Percentiles rank a stretch among this genome's conserved stretches.
Conservation (phyloP, 2,113 vertebrate species). For the Lutjanus erythropterus region DNA sequence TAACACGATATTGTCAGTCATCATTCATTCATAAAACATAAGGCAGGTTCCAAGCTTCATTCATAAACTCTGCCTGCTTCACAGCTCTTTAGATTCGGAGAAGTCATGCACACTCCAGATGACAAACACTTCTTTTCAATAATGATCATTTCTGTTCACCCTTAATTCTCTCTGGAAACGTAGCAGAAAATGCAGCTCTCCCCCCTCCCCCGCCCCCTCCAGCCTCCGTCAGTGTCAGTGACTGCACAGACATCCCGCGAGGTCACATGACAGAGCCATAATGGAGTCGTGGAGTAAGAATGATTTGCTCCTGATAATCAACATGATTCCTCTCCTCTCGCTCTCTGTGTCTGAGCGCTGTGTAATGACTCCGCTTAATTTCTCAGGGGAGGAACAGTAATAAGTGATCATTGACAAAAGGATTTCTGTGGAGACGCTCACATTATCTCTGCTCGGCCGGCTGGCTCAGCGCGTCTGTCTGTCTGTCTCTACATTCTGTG, state of each 20-base stretch:
- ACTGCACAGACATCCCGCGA: conserved; percentile 1
- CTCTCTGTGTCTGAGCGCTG: conserved; percentile 39
- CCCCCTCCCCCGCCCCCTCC: background rate
- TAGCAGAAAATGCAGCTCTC: background rate
- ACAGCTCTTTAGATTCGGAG: background rate
- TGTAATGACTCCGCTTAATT: conserved; percentile 74
- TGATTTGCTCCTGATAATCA: conserved; percentile 65
- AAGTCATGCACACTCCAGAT: conserved; percentile 8
- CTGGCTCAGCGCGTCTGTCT: conserved; percentile 20
- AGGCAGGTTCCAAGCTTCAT: background rate
- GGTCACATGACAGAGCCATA: conserved; percentile 47
- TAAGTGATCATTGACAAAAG: conserved; percentile 78
- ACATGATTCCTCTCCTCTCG: conserved; percentile 39
- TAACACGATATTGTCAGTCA: background rate
- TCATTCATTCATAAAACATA: background rate
- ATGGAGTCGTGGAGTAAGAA: conserved; percentile 52
- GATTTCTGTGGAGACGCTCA: conserved; percentile 61
- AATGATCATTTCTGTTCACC: background rate
- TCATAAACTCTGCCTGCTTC: background rate
- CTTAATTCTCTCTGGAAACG: background rate
- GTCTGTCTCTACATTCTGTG: background rate
- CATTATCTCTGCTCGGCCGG: conserved; percentile 54
- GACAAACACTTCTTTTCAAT: background rate
- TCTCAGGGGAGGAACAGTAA: conserved; percentile 70
- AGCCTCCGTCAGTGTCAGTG: background rate